Evolutionary conservation across 2,113 vertebrate species (phyloP).

Genomic region (Miniopterus natalensis): DNA sequence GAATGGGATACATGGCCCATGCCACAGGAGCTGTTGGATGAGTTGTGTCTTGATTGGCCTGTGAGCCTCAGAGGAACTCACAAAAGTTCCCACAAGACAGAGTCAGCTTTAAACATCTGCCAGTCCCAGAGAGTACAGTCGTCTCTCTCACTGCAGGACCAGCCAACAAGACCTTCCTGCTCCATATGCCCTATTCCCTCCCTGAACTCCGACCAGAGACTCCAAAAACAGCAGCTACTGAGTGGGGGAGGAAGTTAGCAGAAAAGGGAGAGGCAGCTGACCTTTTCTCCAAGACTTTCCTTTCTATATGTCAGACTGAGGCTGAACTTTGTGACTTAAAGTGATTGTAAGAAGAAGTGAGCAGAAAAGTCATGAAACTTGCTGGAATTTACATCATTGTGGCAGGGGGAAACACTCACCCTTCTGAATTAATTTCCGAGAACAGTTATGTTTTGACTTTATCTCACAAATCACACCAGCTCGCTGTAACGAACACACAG

Average conservation of each 20-base stretch:
- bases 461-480: neutral
- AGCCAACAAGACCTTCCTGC: neutral
- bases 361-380: slow-evolving; percentile 46
- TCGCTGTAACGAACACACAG: slow-evolving; percentile 34
- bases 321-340: slow-evolving; percentile 42
- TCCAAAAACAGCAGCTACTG: neutral
- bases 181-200: neutral
- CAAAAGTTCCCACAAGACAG: neutral
- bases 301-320: slow-evolving; percentile 34
- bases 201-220: neutral
- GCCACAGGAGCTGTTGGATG: neutral
- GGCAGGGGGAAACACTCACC: neutral
- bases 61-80: neutral
- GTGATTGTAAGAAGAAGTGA: neutral
- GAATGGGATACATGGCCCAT: neutral
- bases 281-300: slow-evolving; percentile 31
- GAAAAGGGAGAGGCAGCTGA: neutral
- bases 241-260: neutral
- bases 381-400: slow-evolving; percentile 49
- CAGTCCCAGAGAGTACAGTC: neutral
- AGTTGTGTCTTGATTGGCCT: neutral
- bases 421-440: slow-evolving; percentile 50
- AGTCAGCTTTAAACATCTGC: neutral
- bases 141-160: neutral
- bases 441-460: slow-evolving; percentile 70